Evolutionary conservation across 2,113 vertebrate genomes (phyloP).

Genomic region (Illadopsis cleaveri): DNA sequence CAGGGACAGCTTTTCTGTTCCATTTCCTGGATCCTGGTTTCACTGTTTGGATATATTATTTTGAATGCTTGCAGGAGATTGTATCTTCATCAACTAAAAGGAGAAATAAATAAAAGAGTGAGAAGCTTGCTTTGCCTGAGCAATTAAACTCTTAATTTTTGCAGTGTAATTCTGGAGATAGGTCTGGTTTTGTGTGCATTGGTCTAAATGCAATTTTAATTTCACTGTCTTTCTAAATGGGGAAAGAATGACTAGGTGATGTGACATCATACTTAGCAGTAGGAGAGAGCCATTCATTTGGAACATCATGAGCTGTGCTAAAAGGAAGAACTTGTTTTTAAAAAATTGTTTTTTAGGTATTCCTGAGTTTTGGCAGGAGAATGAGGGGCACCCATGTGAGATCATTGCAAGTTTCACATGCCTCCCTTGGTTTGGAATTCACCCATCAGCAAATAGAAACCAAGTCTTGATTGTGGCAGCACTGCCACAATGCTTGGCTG

Average conservation of each 20-base stretch:
- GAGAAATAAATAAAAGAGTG: not conserved
- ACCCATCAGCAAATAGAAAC: constrained; percentile 39
- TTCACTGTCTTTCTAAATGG: constrained; percentile 10
- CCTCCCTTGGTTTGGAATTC: not conserved
- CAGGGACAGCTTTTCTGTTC: not conserved
- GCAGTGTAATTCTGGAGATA: not conserved
- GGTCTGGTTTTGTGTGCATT: not conserved
- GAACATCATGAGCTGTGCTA: not conserved
- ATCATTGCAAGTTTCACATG: not conserved
- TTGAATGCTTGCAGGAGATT: not conserved
- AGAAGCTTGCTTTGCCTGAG: not conserved
- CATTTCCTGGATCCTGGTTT: not conserved
- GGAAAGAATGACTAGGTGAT: not conserved
- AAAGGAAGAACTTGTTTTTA: not conserved
- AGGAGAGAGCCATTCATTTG: constrained; percentile 10
- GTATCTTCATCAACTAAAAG: not conserved
- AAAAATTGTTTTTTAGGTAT: not conserved
- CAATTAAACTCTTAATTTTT: not conserved
- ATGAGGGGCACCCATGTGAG: not conserved
- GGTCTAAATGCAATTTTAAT: not conserved
- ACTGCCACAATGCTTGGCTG: not conserved
- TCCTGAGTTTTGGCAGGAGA: not conserved
- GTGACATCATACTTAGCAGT: not conserved
- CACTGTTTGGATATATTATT: not conserved
- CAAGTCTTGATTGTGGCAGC: not conserved